A percentile compares a stretch with the other conserved stretches of the same genome.
Evolutionary conservation across 2,113 vertebrate species (phyloP).

Genomic region (Corythornis madagascariensis): DNA sequence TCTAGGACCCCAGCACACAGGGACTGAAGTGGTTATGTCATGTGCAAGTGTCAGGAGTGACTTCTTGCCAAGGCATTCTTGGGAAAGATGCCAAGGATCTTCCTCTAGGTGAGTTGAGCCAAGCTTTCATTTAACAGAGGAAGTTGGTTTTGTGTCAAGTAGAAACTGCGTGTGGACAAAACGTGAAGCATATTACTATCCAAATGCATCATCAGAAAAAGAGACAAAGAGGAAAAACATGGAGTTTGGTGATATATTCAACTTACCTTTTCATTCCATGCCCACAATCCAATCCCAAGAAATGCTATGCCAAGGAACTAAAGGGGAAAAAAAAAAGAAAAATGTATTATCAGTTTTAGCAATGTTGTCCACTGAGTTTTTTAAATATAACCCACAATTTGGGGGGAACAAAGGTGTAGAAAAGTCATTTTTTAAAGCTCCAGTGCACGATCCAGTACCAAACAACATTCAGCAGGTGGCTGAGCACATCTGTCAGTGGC

Average conservation of each 20-base stretch:
- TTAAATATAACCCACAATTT: not conserved
- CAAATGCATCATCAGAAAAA: not conserved
- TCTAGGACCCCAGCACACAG: not conserved
- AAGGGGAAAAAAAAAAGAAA: constrained; percentile 35
- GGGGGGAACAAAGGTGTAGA: too few relatives aligned
- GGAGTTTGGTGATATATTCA: not conserved
- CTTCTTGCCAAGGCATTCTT: not conserved
- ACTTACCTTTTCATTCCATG: constrained; percentile 97
- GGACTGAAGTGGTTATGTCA: not conserved
- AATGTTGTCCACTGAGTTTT: not conserved
- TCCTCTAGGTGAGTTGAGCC: not conserved
- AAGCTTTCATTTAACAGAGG: not conserved
- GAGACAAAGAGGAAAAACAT: not conserved
- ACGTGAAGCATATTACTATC: not conserved
- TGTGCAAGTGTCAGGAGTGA: not conserved
- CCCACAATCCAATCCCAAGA: constrained; percentile 94
- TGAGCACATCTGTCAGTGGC: not conserved
- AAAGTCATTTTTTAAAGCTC: not conserved
- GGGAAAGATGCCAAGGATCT: not conserved
- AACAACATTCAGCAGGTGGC: not conserved
- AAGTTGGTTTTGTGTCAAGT: not conserved
- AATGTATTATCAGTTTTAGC: not conserved
- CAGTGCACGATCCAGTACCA: not conserved
- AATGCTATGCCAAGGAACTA: constrained; percentile 95
- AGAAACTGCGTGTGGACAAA: not conserved